Evolutionary conservation across 2,888 invertebrate species (phyloP), one percentile per base, ranked within the genome.

Genomic region (Abscondita cerata): DNA sequence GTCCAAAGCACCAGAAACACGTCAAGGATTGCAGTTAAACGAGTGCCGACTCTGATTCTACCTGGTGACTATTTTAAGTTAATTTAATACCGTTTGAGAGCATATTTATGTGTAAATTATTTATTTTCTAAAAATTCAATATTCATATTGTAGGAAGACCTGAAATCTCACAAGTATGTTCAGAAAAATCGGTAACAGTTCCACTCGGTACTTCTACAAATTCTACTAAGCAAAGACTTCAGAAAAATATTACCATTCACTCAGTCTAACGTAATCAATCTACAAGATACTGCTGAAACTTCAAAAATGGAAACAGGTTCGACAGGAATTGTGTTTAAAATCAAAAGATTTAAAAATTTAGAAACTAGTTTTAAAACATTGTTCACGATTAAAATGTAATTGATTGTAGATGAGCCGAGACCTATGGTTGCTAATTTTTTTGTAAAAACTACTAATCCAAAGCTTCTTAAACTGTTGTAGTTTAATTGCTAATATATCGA

Each of bases 61-160:
- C 6, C 25, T 25, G 25, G 25, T 25, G 25, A 25, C 15, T 40
- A 40, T 3, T 40, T 40, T 40, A 40, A 12, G 40, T 40, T 40
- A 40, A 40, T 40, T 40, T 15, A 40, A 15, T 40, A 40, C 5
- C 2, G 40, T 12, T 40, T 13, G 40, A 40, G 40, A 13, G 40
- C 40, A 40, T 40, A 40, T 13, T 40, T 40, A 12, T 40, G 40
- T 40, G 40, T 15, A 8, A 40, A 15, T 40, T 40, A 36, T 36
- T 36, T 36, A 40, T 40, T 40, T 40, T 40, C 40, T 40, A 40
- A 40, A 13, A 40, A 40, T 12, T 40, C 15, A 40, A 13, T 40
- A 40, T 40, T 40, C 13, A 40, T 40, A 40, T 40, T 40, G 40
- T 13, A 40, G 40, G 40, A 40, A 12, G 13, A 40, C 40, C 40